Evolutionary conservation across 2,113 vertebrate genomes (phyloP).

Genomic region (Lepus americanus): DNA sequence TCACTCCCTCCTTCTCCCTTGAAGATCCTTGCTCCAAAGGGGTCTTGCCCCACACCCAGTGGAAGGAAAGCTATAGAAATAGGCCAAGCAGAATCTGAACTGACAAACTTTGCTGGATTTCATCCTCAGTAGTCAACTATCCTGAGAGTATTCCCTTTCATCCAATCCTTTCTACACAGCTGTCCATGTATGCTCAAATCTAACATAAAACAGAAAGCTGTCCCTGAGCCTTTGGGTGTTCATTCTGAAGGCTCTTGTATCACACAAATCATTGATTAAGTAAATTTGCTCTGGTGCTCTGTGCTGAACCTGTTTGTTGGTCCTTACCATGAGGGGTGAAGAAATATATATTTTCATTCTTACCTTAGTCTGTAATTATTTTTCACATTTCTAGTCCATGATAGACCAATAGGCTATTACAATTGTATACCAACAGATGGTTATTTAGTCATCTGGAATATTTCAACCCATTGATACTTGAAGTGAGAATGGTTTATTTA

Average conservation of each 20-base stretch:
- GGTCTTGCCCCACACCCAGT: background rate
- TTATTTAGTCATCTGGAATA: background rate
- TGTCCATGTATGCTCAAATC: too few species aligned
- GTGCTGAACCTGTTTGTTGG: background rate
- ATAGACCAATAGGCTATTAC: background rate
- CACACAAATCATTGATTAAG: background rate
- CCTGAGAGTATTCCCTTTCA: background rate
- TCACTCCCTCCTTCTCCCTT: background rate
- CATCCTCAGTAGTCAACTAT: background rate
- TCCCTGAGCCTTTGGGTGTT: background rate
- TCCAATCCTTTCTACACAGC: background rate
- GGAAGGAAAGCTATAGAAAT: background rate
- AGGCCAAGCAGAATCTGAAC: background rate
- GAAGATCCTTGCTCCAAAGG: background rate
- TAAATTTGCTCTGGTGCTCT: background rate
- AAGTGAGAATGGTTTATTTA: slow-evolving; percentile 15
- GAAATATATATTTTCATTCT: background rate
- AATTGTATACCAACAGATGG: background rate
- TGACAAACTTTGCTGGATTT: background rate
- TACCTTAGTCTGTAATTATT: background rate
- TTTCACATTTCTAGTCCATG: background rate
- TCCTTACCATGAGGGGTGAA: background rate
- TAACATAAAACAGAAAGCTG: background rate
- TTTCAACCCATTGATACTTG: background rate
- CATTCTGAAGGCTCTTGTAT: background rate